Conservation (phyloP, 2,113 vertebrate genomes). For the Nicator chloris region DNA sequence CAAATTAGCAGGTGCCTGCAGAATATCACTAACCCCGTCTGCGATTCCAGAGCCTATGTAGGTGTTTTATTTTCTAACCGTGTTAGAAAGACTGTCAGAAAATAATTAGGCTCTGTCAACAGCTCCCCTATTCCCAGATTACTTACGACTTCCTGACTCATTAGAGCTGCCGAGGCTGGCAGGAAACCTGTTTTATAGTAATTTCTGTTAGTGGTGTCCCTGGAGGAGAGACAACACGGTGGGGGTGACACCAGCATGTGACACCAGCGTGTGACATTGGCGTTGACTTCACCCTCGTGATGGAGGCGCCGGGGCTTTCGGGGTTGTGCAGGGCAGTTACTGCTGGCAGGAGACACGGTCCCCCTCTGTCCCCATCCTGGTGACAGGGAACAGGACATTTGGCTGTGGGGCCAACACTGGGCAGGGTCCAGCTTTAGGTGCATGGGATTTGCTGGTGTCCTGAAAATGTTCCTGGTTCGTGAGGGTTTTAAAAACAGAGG, state of each 20-base stretch:
- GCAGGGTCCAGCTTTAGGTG: not conserved
- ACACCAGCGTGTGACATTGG: not conserved
- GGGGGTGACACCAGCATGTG: not conserved
- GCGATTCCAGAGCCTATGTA: not conserved
- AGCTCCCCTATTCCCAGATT: slow-evolving; percentile 29
- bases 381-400: not conserved
- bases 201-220: slow-evolving; percentile 55
- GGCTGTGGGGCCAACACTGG: rapidly evolving
- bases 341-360: not conserved
- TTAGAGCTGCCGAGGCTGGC: slow-evolving; percentile 39
- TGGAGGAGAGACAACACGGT: slow-evolving; percentile 9
- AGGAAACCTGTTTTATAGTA: slow-evolving; percentile 56
- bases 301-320: not conserved
- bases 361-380: not conserved
- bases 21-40: not conserved
- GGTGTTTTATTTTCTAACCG: slow-evolving; percentile 52
- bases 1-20: slow-evolving; percentile 20
- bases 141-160: slow-evolving; percentile 55
- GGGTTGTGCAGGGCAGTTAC: not conserved
- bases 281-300: not conserved
- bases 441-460: not conserved
- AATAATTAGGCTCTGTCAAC: slow-evolving; percentile 60
- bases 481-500: not conserved
- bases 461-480: not conserved
- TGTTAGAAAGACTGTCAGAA: slow-evolving; percentile 50